Base-by-base conservation (phyloP, 2,888 invertebrate genomes). In the Cremastinae sp. region DNA sequence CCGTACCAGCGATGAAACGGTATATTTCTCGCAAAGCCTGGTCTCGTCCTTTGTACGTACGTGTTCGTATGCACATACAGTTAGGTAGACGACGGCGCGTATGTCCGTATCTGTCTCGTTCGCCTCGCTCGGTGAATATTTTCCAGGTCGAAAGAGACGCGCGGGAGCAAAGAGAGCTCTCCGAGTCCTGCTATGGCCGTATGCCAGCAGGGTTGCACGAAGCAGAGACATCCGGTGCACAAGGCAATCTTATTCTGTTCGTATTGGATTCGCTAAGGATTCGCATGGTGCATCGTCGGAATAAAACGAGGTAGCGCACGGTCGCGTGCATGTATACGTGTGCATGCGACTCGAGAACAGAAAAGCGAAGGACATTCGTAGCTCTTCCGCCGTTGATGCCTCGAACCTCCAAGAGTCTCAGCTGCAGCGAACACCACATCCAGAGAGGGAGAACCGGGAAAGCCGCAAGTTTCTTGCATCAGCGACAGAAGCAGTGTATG, bases 171-270 rank as follows among this genome's bases (percentile, higher is more conserved):
- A 66, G 66, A 47, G 20, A 53, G 37, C 20, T 55, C 20, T 37
- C 35, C 43, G 56, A 22, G 69, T 49, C 47, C 68, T 66, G 66
- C n/a, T n/a, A n/a, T 76, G 78, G 78, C 79, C 66, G 58, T 58
- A 72, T 75, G 78, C 78, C 77, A 74, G 56, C 56, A 71, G 69
- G 76, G 47, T 65, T 76, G 62, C 78, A 73, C 72, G 65, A 68
- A 61, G 70, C 70, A 66, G 64, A 74, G 74, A 74, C 73, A 74
- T 74, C 71, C 74, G 79, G 68, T 75, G 75, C 74, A 78, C 75
- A 53, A 71, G 78, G 78, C 75, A 79, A 79, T 79, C 75, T 74
- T 78, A 78, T 79, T 79, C 71, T 45, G 74, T 75, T 69, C 68
- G 71, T 78, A 77, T 78, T 77, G 78, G 64, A 75, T 79, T 77